Percentiles rank a stretch among this genome's conserved stretches.
Evolutionary conservation across 2,888 invertebrate genomes (phyloP).

Genomic region (Standfussiana lucernea): DNA sequence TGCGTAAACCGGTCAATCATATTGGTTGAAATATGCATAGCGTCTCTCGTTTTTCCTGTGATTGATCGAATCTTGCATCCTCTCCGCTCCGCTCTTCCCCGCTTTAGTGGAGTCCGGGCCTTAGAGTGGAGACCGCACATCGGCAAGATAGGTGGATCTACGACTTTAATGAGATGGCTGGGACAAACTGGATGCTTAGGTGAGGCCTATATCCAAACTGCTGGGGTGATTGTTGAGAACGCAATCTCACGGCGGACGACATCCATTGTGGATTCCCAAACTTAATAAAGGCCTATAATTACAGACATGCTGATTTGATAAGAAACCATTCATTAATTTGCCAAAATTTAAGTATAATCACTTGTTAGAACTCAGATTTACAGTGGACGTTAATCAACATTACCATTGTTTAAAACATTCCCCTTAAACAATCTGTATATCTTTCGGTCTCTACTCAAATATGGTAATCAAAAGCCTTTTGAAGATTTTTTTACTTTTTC

Average conservation of each 20-base stretch:
- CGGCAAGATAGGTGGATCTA: not conserved
- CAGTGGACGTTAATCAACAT: conserved; percentile 21
- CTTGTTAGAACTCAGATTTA: not conserved
- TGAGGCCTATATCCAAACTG: not conserved
- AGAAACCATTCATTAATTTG: not conserved
- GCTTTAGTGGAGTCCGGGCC: not conserved
- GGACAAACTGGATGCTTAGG: not conserved
- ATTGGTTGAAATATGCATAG: not conserved
- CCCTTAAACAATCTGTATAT: conserved; percentile 15
- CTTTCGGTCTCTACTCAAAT: conserved; percentile 41
- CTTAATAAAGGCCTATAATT: too few species aligned
- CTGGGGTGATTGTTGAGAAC: too few species aligned
- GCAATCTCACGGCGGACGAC: too few species aligned
- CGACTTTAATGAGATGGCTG: not conserved
- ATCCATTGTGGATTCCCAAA: too few species aligned
- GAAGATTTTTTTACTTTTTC: conserved; percentile 22
- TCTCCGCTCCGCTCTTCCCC: not conserved
- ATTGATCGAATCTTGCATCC: not conserved
- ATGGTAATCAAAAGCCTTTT: conserved; percentile 55
- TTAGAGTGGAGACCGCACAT: not conserved
- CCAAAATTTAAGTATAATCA: not conserved
- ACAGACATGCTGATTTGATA: too few species aligned
- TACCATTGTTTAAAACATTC: conserved; percentile 2
- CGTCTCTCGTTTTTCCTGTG: not conserved
- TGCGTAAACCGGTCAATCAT: not conserved